Evolutionary conservation across 2,113 vertebrate genomes (phyloP).

Genomic region (Malurus alboscapulatus): DNA sequence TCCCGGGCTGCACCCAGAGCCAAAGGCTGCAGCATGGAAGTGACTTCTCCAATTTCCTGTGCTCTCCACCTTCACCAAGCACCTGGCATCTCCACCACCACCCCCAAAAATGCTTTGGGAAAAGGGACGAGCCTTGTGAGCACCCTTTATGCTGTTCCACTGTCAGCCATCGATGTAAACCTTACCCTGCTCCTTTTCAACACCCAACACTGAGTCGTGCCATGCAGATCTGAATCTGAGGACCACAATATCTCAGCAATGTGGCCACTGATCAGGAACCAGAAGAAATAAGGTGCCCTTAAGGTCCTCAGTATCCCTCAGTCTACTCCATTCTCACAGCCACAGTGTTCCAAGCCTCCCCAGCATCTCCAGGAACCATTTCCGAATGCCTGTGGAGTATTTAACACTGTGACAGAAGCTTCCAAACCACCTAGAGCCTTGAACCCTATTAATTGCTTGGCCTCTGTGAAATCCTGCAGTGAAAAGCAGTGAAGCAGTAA

Average conservation of each 20-base stretch:
- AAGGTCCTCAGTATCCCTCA: not conserved
- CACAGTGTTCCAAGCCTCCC: not conserved
- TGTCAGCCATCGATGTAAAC: not conserved
- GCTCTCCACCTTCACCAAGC: not conserved
- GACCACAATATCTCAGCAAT: not conserved
- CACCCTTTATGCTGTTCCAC: not conserved
- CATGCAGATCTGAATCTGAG: not conserved
- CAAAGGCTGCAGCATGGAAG: not conserved
- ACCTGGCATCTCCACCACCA: not conserved
- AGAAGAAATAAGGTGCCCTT: not conserved
- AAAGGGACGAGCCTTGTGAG: not conserved
- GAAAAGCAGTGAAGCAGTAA: constrained; percentile 26
- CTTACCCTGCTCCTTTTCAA: not conserved
- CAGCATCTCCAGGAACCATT: not conserved
- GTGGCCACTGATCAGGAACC: not conserved
- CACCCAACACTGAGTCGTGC: not conserved
- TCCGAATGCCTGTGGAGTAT: not conserved
- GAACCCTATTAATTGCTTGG: constrained; percentile 3
- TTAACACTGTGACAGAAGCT: not conserved
- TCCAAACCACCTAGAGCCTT: not conserved
- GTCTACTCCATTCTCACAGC: not conserved
- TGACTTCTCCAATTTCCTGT: not conserved
- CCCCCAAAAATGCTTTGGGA: not conserved
- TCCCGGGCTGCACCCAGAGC: not conserved
- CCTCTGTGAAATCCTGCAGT: not conserved